Conservation (phyloP, 2,888 invertebrate genomes). For the Cremastinae sp. region DNA sequence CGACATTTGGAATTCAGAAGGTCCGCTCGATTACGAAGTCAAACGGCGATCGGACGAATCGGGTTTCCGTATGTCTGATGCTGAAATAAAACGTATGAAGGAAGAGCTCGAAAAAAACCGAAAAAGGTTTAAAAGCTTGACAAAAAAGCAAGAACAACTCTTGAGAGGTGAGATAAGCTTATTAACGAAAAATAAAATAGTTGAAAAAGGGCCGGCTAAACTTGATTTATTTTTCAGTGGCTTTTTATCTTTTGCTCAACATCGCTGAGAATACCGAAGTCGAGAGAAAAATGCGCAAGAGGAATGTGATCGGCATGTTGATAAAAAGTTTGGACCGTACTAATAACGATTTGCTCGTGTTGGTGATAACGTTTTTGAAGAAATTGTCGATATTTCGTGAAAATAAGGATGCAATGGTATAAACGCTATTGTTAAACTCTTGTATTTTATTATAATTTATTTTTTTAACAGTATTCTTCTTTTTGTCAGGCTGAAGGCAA, state of each 20-base stretch:
- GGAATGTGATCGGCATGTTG: slow-evolving; percentile 93
- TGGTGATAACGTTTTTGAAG: slow-evolving; percentile 96
- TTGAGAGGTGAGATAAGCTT: slow-evolving; percentile 85
- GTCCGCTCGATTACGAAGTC: slow-evolving; percentile 75
- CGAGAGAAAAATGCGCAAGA: slow-evolving; percentile 98
- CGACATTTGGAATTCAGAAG: slow-evolving; percentile 77
- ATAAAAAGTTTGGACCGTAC: slow-evolving; percentile 94
- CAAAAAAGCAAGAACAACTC: slow-evolving; percentile 96
- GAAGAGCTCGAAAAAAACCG: slow-evolving; percentile 90
- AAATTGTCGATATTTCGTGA: slow-evolving; percentile 96
- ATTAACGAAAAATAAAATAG: too few species aligned
- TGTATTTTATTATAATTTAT: not conserved
- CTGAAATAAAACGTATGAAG: slow-evolving; percentile 80
- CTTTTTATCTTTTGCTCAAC: slow-evolving; percentile 95
- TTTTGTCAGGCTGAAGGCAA: slow-evolving; percentile 84
- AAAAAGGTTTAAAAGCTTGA: slow-evolving; percentile 89
- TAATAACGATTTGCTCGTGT: slow-evolving; percentile 92
- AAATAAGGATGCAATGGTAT: slow-evolving; percentile 95
- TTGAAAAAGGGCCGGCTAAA: not conserved
- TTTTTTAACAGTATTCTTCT: slow-evolving; percentile 17
- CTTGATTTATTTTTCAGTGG: slow-evolving; percentile 83
- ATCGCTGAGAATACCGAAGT: slow-evolving; percentile 97
- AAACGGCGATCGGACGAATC: slow-evolving; percentile 73
- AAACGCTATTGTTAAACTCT: not conserved
- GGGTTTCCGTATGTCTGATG: slow-evolving; percentile 68